Conservation (phyloP, 30 jellyfish, hydroid and myxozoan genomes). For the Sanderia malayensis region DNA sequence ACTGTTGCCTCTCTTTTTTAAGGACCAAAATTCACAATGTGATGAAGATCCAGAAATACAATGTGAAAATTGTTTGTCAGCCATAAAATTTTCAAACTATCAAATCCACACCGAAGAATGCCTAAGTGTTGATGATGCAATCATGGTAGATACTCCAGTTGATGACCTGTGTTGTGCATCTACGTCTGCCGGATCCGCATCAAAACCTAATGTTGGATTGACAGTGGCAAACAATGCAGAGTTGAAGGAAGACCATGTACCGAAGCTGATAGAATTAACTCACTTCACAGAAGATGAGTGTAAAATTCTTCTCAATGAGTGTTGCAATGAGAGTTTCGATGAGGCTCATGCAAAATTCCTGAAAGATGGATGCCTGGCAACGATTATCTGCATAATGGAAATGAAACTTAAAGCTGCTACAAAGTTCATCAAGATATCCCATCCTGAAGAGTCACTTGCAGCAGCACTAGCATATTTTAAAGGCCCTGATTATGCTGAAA, state of each 20-base stretch:
- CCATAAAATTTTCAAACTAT: background rate
- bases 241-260: background rate
- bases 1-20: too few relatives aligned
- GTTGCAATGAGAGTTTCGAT: background rate
- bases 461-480: background rate
- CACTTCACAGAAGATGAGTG: background rate
- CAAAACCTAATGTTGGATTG: too few relatives aligned
- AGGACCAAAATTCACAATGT: too few relatives aligned
- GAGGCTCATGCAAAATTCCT: background rate
- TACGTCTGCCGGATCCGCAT: too few relatives aligned
- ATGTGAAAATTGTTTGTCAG: background rate
- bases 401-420: background rate
- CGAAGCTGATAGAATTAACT: background rate
- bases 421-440: background rate
- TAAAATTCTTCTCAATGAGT: background rate
- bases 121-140: background rate
- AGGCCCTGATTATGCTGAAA: background rate
- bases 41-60: background rate
- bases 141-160: too few relatives aligned
- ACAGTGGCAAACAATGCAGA: too few relatives aligned
- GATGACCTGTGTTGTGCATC: too few relatives aligned
- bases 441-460: background rate
- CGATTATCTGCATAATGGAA: background rate
- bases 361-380: background rate
- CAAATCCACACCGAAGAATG: background rate